Conservation (phyloP, 2,797 vertebrate genomes). For the Xyrichtys novacula region DNA sequence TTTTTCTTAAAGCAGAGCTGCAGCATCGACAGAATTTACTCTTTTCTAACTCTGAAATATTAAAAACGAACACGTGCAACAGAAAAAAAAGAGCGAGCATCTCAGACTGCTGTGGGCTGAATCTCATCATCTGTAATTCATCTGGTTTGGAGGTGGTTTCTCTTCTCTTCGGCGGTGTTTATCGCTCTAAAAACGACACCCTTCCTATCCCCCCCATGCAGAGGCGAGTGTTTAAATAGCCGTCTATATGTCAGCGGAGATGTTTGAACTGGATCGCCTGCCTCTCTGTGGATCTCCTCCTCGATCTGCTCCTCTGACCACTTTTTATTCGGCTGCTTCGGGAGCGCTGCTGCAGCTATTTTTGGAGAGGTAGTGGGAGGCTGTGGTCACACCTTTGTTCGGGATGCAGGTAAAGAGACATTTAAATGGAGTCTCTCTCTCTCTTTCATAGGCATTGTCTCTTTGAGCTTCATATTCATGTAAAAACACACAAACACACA, state of each 20-base stretch:
- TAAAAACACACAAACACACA: neutral
- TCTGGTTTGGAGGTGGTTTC: constrained; percentile 45
- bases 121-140: constrained; percentile 32
- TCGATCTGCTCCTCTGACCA: constrained; percentile 73
- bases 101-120: constrained; percentile 14
- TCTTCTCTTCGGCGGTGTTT: constrained; percentile 32
- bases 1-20: constrained; percentile 12
- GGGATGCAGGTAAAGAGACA: constrained; percentile 76
- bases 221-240: constrained; percentile 63
- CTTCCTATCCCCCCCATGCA: constrained; percentile 3
- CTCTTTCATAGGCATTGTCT: neutral
- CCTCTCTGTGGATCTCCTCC: constrained; percentile 70
- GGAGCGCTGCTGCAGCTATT: constrained; percentile 79
- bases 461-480: neutral
- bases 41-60: constrained; percentile 21
- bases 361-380: constrained; percentile 80
- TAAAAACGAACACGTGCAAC: constrained; percentile 6
- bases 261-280: constrained; percentile 71
- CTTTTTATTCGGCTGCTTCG: constrained; percentile 64
- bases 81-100: neutral
- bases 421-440: constrained; percentile 50
- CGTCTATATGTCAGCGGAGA: constrained; percentile 63
- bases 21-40: neutral
- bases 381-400: constrained; percentile 82
- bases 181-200: constrained; percentile 34